Evolutionary conservation across 1,140 invertebrate genomes (phyloP).

Genomic region (Bombus terrestris): DNA sequence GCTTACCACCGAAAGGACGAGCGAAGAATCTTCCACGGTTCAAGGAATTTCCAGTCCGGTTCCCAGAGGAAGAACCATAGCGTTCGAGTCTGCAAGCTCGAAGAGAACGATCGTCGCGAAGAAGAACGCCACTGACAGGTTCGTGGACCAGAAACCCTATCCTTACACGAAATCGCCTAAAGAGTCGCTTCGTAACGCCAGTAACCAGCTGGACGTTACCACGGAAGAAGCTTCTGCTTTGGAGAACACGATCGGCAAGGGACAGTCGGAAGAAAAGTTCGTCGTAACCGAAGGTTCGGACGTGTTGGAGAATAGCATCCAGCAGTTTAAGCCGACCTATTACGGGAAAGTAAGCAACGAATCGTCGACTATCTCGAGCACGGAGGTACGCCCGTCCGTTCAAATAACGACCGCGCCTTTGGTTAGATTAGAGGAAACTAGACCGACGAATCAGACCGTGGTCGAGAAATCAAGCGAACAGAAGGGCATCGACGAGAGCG

Average conservation of each 20-base stretch:
- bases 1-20: not conserved
- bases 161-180: constrained; percentile 46
- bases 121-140: constrained; percentile 33
- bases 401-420: not conserved
- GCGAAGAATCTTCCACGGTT: not conserved
- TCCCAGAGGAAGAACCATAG: constrained; percentile 72
- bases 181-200: not conserved
- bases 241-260: constrained; percentile 75
- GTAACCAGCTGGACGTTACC: not conserved
- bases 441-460: constrained; percentile 31
- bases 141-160: constrained; percentile 42
- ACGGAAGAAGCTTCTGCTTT: constrained; percentile 68
- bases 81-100: constrained; percentile 58
- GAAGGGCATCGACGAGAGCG: not conserved
- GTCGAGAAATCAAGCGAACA: not conserved
- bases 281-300: constrained; percentile 72
- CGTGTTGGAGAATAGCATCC: constrained; percentile 73
- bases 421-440: not conserved
- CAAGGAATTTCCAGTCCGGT: constrained; percentile 30
- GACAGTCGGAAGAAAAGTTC: constrained; percentile 65
- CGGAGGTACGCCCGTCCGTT: not conserved
- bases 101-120: constrained; percentile 18
- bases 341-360: constrained; percentile 39
- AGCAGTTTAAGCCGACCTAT: constrained; percentile 62
- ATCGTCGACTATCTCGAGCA: constrained; percentile 13